Percentiles rank a stretch among this genome's conserved stretches.
These are phyloP conservation scores for Uloborus diversus DNA, from an alignment of 1,140 invertebrate genomes.

Conservation along the genomic window DNA sequence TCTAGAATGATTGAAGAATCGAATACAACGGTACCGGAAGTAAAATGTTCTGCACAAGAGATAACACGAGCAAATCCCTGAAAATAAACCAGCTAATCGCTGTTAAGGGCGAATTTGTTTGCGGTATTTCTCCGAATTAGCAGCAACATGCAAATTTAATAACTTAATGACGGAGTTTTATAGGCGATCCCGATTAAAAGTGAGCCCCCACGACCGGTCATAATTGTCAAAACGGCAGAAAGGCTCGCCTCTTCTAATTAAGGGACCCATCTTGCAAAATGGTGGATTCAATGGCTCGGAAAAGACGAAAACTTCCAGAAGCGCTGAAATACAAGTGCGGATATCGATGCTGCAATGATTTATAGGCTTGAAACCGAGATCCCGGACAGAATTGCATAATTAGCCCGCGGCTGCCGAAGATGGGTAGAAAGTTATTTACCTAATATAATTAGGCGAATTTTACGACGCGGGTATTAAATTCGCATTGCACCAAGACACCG, in stretches of 20 bases:
- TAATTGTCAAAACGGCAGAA: constrained; percentile 17
- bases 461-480: too few species aligned
- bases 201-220: background rate
- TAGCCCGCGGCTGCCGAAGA: background rate
- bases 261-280: background rate
- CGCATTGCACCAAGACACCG: too few species aligned
- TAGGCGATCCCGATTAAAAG: background rate
- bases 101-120: too few species aligned
- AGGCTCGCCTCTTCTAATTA: background rate
- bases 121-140: too few species aligned
- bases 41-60: too few species aligned
- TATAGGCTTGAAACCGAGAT: background rate
- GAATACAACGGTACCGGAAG: too few species aligned
- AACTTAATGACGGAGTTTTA: constrained; percentile 17
- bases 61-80: too few species aligned
- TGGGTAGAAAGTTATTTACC: background rate
- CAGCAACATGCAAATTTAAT: constrained; percentile 11
- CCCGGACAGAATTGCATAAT: too few species aligned
- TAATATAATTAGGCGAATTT: background rate
- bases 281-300: too few species aligned
- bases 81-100: too few species aligned
- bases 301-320: background rate
- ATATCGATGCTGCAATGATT: background rate
- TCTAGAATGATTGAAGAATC: too few species aligned
- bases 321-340: too few species aligned